These are phyloP conservation scores for Gavia stellata DNA, from an alignment of 2,113 vertebrate genomes.

Conservation along the genomic window DNA sequence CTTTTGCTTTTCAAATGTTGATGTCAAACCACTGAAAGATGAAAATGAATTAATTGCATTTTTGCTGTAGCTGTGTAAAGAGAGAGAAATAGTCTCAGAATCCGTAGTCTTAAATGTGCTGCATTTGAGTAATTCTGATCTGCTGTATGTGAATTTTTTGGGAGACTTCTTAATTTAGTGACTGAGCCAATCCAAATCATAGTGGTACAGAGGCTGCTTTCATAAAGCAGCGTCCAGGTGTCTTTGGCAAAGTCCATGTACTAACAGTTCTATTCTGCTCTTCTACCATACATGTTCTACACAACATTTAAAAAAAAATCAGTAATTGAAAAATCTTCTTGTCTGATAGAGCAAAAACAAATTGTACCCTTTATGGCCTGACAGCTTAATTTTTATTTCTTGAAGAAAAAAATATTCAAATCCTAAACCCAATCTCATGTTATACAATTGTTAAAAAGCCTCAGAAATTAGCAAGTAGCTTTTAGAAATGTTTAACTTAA, in stretches of 20 bases:
- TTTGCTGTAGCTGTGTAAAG: neutral
- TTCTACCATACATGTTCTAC: neutral
- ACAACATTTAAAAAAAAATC: neutral
- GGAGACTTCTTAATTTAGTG: neutral
- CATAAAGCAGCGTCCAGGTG: neutral
- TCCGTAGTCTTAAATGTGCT: neutral
- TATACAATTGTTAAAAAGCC: conserved; percentile 17
- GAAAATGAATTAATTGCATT: neutral
- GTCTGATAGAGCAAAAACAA: neutral
- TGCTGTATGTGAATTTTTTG: neutral
- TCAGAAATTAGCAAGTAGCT: conserved; percentile 39
- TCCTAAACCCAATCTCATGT: neutral
- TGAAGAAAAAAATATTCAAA: neutral
- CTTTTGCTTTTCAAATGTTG: neutral
- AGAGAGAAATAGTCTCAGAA: neutral
- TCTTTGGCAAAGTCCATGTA: neutral
- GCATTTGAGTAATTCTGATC: neutral
- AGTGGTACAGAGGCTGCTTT: neutral
- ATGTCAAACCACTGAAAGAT: neutral
- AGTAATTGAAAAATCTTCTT: neutral
- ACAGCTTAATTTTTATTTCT: conserved; percentile 44
- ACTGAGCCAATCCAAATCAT: neutral
- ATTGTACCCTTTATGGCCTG: neutral
- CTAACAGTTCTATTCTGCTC: neutral
- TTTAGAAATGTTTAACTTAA: conserved; percentile 64